Evolutionary conservation across 2,888 invertebrate genomes (phyloP), one percentile per base, ranked within the genome.

Genomic region (Pelosia muscerda): DNA sequence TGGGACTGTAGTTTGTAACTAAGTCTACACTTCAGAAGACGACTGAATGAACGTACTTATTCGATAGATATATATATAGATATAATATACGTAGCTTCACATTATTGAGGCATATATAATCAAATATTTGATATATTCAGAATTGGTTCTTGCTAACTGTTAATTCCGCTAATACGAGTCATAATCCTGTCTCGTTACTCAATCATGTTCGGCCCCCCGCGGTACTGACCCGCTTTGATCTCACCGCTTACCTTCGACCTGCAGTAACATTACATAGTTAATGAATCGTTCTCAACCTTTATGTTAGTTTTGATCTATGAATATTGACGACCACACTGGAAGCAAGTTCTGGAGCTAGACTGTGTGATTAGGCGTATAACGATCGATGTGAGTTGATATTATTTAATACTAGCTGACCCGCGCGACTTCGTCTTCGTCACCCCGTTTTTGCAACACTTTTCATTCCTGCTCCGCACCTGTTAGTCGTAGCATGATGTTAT

Each of bases 161-260:
- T 31, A 15, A 25, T 2, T 64, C 2, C 9, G 26, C 57, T 58
- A 58, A 25, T 28, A 25, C 58, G 28, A 34, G 10, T 49, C 59
- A 60, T 64, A 56, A 49, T 64, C 42, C 28, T 49, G 49, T 56
- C 64, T 64, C 31, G 65, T 61, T 65, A 69, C 58, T 70, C 59
- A 59, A 65, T 66, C 71, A 69, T 57, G 71, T 63, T 28, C 60
- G 73, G 65, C 79, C 77, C 72, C 75, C 77, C 68, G 71, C 69
- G 59, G 64, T 49, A 60, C 77, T 73, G 73, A 74, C 77, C 84
- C 83, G 81, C 92, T 92, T 92, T 92, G 91, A 92, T 90, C 86
- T 81, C 76, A 82, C 90, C 93, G 93, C 73, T 91, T 93, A 94
- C 94, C 94, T 94, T 89, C 92, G 94, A 94, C 94, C 94, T 80